These are phyloP conservation scores for Parazoanthus atlanticus DNA, from an alignment of 92 coral and sea anemone species.

Conservation along the genomic window DNA sequence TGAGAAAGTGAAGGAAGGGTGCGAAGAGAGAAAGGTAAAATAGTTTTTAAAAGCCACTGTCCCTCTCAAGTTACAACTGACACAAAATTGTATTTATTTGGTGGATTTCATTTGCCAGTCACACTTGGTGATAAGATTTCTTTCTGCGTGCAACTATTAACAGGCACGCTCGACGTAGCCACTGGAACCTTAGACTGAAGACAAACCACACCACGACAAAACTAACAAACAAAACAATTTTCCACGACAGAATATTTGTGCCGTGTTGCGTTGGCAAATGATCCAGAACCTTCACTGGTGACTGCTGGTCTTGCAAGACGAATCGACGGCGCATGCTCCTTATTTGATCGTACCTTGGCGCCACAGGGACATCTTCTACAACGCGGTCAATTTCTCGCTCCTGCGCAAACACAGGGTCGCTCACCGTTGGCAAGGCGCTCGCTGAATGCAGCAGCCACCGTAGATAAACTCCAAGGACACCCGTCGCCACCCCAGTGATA, in stretches of 20 bases:
- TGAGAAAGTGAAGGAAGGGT: too few relatives aligned
- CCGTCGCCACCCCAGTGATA: slow-evolving; percentile 84
- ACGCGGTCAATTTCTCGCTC: slow-evolving; percentile 12
- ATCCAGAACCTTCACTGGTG: neutral
- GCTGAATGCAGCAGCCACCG: slow-evolving; percentile 63
- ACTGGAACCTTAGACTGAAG: neutral
- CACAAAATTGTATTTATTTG: neutral
- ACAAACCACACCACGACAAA: slow-evolving; percentile 2
- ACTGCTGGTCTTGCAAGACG: slow-evolving; percentile 11
- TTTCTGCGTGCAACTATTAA: neutral
- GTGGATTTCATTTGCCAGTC: neutral
- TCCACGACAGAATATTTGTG: slow-evolving; percentile 14
- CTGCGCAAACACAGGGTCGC: slow-evolving; percentile 26
- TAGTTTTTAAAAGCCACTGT: too few relatives aligned
- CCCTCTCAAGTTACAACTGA: too few relatives aligned
- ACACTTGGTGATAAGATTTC: neutral
- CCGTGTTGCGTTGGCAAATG: neutral
- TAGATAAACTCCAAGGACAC: slow-evolving; percentile 76
- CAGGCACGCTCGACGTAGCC: neutral
- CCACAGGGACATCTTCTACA: neutral
- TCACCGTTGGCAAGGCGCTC: slow-evolving; percentile 11
- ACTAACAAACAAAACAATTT: neutral
- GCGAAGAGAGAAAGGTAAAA: too few relatives aligned
- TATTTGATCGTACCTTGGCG: neutral
- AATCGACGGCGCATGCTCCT: slow-evolving; percentile 15